phyloP scores from a whole-genome alignment of 2,888 invertebrate species.

The Parasteatoda lunata region DNA sequence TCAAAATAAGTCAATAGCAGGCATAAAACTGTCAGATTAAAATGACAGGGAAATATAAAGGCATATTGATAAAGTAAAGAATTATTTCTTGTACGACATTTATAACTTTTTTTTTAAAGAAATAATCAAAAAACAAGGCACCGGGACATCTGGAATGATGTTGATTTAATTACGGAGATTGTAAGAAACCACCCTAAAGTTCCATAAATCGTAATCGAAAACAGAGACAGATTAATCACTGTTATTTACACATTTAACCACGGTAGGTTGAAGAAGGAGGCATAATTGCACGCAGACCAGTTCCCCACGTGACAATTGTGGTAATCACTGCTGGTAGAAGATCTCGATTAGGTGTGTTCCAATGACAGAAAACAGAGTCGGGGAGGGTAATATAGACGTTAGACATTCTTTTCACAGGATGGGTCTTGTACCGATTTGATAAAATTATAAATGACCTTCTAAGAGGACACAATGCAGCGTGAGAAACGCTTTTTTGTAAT shows the following conservation, averaged over 20 bases:
- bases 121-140: neutral
- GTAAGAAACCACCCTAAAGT: constrained; percentile 1
- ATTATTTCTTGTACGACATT: too few relatives aligned
- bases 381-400: neutral
- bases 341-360: neutral
- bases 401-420: too few relatives aligned
- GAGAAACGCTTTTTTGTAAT: too few relatives aligned
- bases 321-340: neutral
- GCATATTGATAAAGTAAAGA: too few relatives aligned
- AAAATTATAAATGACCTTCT: too few relatives aligned
- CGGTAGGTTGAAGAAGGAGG: constrained; percentile 6
- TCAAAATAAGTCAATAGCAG: too few relatives aligned
- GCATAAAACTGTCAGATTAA: too few relatives aligned
- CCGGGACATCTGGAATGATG: neutral
- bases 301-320: constrained; percentile 22
- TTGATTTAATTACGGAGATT: constrained; percentile 44
- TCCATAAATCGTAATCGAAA: constrained; percentile 15
- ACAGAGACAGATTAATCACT: constrained; percentile 34
- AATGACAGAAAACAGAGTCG: constrained; percentile 1
- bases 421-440: too few relatives aligned
- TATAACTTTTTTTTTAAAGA: neutral
- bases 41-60: too few relatives aligned
- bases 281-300: constrained; percentile 25
- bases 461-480: too few relatives aligned
- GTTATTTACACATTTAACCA: constrained; percentile 32